A percentile compares a stretch with the other conserved stretches of the same genome.
Conservation (phyloP, 1,140 invertebrate genomes). For the Adoxophyes honmai region DNA sequence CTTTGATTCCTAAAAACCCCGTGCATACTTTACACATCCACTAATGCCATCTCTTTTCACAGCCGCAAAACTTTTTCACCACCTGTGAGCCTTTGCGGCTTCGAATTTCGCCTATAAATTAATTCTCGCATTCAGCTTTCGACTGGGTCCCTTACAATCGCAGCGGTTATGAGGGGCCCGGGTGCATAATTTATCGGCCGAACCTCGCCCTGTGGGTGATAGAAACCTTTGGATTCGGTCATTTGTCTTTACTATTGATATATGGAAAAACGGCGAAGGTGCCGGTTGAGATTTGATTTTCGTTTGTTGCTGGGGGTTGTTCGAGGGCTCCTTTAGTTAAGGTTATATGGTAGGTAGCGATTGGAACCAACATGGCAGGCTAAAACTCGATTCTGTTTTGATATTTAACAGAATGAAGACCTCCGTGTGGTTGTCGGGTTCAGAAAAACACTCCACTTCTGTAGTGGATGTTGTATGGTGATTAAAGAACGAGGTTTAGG, state of each 20-base stretch:
- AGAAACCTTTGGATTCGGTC: constrained; percentile 1
- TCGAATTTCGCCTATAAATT: neutral
- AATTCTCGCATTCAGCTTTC: neutral
- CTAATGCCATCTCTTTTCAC: neutral
- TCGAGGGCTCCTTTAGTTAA: too few relatives aligned
- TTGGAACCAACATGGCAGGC: too few relatives aligned
- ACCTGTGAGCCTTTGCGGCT: neutral
- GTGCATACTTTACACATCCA: neutral
- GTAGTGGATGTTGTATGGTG: too few relatives aligned
- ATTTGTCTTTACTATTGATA: constrained; percentile 3
- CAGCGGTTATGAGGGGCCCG: neutral
- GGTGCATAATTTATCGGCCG: constrained; percentile 1
- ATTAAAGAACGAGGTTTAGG: too few relatives aligned
- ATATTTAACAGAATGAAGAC: too few relatives aligned
- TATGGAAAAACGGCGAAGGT: neutral
- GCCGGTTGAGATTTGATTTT: neutral
- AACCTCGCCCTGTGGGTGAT: neutral
- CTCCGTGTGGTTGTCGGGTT: too few relatives aligned
- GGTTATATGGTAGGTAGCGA: too few relatives aligned
- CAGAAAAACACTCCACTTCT: too few relatives aligned
- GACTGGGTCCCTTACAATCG: constrained; percentile 2
- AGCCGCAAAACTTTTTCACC: neutral
- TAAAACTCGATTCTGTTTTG: too few relatives aligned
- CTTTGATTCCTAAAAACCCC: neutral
- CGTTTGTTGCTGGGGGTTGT: neutral